phyloP scores from a whole-genome alignment of 1,140 invertebrate species.

The Sipha flava region DNA sequence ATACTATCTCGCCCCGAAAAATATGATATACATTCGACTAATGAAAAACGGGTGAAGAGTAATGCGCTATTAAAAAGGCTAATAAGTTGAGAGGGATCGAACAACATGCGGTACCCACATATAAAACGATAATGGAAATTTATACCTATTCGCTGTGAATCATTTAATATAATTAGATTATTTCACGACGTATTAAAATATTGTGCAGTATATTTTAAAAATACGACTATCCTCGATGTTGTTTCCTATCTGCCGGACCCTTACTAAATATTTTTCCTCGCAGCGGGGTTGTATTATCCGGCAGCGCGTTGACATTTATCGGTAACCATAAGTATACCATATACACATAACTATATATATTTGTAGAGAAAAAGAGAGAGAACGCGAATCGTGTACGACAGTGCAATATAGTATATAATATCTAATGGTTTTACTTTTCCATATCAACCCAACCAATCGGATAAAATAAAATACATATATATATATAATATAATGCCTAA shows the following conservation, averaged over 20 bases:
- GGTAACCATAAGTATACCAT: background rate
- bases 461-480: too few relatives aligned
- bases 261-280: background rate
- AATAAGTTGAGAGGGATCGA: conserved; percentile 6
- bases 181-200: background rate
- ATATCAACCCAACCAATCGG: too few relatives aligned
- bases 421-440: too few relatives aligned
- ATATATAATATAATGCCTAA: too few relatives aligned
- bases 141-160: conserved; percentile 11
- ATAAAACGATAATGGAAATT: background rate
- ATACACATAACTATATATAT: background rate
- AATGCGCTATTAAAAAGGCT: conserved; percentile 1
- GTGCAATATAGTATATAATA: too few relatives aligned
- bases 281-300: background rate
- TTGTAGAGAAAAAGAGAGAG: too few relatives aligned
- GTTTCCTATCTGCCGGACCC: background rate
- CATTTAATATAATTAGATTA: conserved; percentile 13
- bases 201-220: background rate
- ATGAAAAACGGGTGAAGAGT: conserved; percentile 3
- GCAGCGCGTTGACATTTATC: background rate
- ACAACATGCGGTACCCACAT: conserved; percentile 11
- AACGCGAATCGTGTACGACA: too few relatives aligned
- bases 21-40: background rate
- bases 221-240: background rate
- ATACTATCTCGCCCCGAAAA: background rate